These are phyloP conservation scores for Diorhabda elongata DNA, from an alignment of 1,140 invertebrate species.

Conservation along the genomic window DNA sequence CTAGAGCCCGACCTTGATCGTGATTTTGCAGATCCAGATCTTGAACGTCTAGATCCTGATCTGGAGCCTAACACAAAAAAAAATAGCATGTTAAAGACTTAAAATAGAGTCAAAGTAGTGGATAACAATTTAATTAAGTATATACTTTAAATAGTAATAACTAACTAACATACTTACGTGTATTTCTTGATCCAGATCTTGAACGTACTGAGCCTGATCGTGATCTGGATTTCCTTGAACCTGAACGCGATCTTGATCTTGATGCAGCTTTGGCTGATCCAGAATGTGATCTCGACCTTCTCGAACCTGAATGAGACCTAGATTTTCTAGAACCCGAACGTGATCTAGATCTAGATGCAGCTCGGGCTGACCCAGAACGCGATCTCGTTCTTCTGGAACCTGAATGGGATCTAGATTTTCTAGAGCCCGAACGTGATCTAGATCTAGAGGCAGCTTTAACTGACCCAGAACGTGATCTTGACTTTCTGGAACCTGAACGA, in stretches of 20 bases:
- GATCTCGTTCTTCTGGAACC: slow-evolving; percentile 41
- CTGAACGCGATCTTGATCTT: slow-evolving; percentile 35
- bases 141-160: too few relatives aligned
- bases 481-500: too few relatives aligned
- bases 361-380: slow-evolving; percentile 33
- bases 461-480: slow-evolving; percentile 45
- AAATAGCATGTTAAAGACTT: slow-evolving; percentile 25
- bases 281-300: slow-evolving; percentile 37
- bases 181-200: slow-evolving; percentile 23
- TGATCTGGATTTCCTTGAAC: slow-evolving; percentile 40
- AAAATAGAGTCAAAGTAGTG: slow-evolving; percentile 24
- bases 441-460: slow-evolving; percentile 38
- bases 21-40: slow-evolving; percentile 41
- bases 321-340: slow-evolving; percentile 3
- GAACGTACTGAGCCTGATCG: slow-evolving; percentile 46
- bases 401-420: slow-evolving; percentile 38
- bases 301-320: not conserved
- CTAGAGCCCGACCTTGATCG: slow-evolving; percentile 32
- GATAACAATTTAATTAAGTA: too few relatives aligned
- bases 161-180: too few relatives aligned
- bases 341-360: slow-evolving; percentile 36
- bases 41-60: slow-evolving; percentile 46
- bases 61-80: slow-evolving; percentile 33
- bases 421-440: slow-evolving; percentile 44
- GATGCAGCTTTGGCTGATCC: slow-evolving; percentile 33